Evolutionary conservation across 37 sponge, comb jelly and placozoan genomes (phyloP).

Genomic region (Corticium candelabrum): DNA sequence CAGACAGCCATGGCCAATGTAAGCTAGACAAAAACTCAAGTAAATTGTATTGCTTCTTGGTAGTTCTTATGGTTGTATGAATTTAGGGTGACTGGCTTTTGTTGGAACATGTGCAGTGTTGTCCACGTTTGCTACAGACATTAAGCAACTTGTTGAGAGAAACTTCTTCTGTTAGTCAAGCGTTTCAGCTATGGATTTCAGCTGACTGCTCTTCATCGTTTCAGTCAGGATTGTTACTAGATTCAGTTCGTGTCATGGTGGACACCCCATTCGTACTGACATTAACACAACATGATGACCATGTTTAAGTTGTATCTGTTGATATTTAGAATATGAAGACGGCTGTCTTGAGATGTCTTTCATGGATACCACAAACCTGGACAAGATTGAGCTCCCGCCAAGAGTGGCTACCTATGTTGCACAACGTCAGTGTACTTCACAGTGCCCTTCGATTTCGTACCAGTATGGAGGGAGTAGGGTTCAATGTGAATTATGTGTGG

Average conservation of each 20-base stretch:
- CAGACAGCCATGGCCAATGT: neutral
- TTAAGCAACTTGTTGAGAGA: slow-evolving; percentile 25
- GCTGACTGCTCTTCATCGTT: slow-evolving; percentile 22
- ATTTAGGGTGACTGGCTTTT: slow-evolving; percentile 49
- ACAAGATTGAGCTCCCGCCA: slow-evolving; percentile 21
- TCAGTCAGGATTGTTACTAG: slow-evolving; percentile 22
- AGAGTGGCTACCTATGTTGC: slow-evolving; percentile 75
- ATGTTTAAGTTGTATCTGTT: too few species aligned
- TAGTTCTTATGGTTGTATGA: neutral
- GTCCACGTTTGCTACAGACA: slow-evolving; percentile 22
- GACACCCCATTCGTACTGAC: slow-evolving; percentile 53
- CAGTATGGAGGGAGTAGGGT: slow-evolving; percentile 19
- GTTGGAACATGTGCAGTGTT: slow-evolving; percentile 44
- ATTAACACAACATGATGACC: neutral
- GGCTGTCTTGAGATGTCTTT: too few species aligned
- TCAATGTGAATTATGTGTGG: slow-evolving; percentile 29
- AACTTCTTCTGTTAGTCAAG: neutral
- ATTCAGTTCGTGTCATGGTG: slow-evolving; percentile 22
- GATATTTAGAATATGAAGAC: too few species aligned
- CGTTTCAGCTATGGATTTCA: slow-evolving; percentile 60
- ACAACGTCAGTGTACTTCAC: slow-evolving; percentile 48
- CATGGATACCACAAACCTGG: too few species aligned
- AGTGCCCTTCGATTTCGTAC: slow-evolving; percentile 27
- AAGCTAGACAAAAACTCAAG: too few species aligned
- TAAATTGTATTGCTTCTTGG: neutral